Evolutionary conservation across 2,113 vertebrate species (phyloP).

Genomic region (Microtus richardsoni): DNA sequence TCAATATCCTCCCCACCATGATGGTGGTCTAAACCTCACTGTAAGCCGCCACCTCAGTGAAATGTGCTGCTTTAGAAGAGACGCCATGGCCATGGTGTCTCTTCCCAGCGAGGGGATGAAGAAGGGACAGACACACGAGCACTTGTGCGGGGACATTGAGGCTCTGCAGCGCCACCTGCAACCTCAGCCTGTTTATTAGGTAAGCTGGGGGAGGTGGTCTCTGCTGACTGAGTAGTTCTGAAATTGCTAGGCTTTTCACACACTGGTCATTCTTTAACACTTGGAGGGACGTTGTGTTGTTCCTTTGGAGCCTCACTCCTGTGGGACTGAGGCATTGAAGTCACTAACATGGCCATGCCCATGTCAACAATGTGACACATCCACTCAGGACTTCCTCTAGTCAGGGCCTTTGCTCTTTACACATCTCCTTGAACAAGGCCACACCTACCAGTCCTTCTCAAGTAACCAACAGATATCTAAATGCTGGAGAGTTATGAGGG

Average conservation of each 20-base stretch:
- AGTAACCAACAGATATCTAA: neutral
- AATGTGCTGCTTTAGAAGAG: neutral
- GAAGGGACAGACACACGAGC: neutral
- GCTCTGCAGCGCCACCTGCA: neutral
- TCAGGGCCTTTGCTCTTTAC: neutral
- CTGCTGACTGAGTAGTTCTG: neutral
- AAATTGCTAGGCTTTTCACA: neutral
- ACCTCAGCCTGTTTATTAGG: neutral
- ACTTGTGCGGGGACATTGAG: neutral
- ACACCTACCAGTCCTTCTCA: neutral
- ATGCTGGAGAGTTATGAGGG: neutral
- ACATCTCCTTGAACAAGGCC: neutral
- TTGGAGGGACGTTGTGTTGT: neutral
- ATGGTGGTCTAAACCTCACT: neutral
- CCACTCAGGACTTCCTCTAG: neutral
- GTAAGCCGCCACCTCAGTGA: neutral
- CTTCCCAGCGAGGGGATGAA: neutral
- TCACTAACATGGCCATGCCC: neutral
- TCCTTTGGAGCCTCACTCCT: neutral
- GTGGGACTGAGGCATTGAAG: neutral
- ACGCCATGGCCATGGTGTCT: neutral
- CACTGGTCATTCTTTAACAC: neutral
- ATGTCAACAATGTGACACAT: neutral
- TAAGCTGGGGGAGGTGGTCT: neutral
- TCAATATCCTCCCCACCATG: neutral